Conservation (phyloP, 2,113 vertebrate species). For the Sander lucioperca region DNA sequence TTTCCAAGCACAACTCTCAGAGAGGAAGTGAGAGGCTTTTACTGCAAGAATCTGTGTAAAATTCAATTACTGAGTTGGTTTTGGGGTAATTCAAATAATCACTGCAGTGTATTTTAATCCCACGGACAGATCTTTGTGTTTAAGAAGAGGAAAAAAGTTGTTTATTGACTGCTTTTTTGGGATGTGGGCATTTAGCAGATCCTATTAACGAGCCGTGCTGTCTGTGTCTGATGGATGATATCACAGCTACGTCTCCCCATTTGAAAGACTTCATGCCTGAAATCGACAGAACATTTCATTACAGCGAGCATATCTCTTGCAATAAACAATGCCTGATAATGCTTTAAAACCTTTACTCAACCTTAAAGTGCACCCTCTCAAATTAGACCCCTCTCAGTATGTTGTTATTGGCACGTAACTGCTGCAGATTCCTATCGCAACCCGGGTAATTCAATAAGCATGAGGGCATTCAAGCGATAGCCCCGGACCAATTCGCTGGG, state of each 20-base stretch:
- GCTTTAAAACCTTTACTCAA: slow-evolving; percentile 80
- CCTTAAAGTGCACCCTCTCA: slow-evolving; percentile 72
- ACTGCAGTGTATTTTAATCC: slow-evolving; percentile 52
- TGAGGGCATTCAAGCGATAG: slow-evolving; percentile 74
- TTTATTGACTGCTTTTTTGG: slow-evolving; percentile 22
- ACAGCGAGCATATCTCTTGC: slow-evolving; percentile 53
- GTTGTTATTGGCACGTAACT: slow-evolving; percentile 85
- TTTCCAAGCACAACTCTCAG: slow-evolving; percentile 33
- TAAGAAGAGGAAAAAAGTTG: slow-evolving; percentile 9
- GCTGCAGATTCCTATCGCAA: slow-evolving; percentile 85
- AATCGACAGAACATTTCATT: slow-evolving; percentile 76
- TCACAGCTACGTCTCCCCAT: slow-evolving; percentile 7
- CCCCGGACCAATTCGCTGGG: slow-evolving; percentile 64
- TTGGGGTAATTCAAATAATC: slow-evolving; percentile 63
- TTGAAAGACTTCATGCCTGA: slow-evolving; percentile 60
- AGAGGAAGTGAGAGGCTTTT: slow-evolving; percentile 53
- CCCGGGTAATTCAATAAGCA: slow-evolving; percentile 86
- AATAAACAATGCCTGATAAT: slow-evolving; percentile 75
- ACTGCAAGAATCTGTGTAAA: slow-evolving; percentile 57
- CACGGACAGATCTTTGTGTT: slow-evolving; percentile 49
- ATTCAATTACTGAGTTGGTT: slow-evolving; percentile 68
- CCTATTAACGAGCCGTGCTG: slow-evolving; percentile 7
- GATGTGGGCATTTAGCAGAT: slow-evolving; percentile 28
- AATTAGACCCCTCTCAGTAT: slow-evolving; percentile 78
- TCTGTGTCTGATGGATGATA: slow-evolving; percentile 30